Evolutionary conservation across 1,140 invertebrate genomes (phyloP), one percentile per base, ranked within the genome.

Genomic region (Drosophila trapezifrons): DNA sequence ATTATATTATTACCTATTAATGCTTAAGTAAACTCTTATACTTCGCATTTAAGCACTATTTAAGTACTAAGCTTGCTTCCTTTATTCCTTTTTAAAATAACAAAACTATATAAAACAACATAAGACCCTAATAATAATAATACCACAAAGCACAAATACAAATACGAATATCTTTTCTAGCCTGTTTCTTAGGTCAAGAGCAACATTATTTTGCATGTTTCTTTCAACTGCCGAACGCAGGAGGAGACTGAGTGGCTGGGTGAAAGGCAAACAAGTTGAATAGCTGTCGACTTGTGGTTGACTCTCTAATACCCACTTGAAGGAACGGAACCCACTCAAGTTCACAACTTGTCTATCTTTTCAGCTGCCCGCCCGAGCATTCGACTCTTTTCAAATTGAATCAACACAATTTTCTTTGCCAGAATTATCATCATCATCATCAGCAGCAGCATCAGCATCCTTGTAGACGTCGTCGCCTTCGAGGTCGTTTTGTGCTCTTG

Each of bases 361-460:
- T 58, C 63, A 78, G 67, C 59, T 70, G 40, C 55, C 58, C 77
- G 55, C 20, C 64, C 62, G 55, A 45, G 55, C 81, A 76, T 78
- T 56, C 51, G 52, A 62, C 49, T 62, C 81, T 80, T 84, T 85
- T 84, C 72, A 84, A 84, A 84, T 85, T 85, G 77, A 84, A 84
- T 84, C 80, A 85, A 85, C 80, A 84, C 76, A 84, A 76, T 80
- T 84, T 83, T 83, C 76, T 80, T 84, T 84, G 58, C 59, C 71
- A 56, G 54, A 75, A 72, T 71, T 58, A 72, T 72, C 52, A 49
- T 71, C 66, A 57, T 70, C 27, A 46, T 67, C 64, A 13, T 13
- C 45, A 52, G 59, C 32, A 13, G 18, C 58, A 43, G 32, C 35
- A 62, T n/a, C 29, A 17, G 22, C 22, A 55, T 78, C 56, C 18